Conservation (phyloP, 1,140 invertebrate genomes). For the Trissolcus basalis region DNA sequence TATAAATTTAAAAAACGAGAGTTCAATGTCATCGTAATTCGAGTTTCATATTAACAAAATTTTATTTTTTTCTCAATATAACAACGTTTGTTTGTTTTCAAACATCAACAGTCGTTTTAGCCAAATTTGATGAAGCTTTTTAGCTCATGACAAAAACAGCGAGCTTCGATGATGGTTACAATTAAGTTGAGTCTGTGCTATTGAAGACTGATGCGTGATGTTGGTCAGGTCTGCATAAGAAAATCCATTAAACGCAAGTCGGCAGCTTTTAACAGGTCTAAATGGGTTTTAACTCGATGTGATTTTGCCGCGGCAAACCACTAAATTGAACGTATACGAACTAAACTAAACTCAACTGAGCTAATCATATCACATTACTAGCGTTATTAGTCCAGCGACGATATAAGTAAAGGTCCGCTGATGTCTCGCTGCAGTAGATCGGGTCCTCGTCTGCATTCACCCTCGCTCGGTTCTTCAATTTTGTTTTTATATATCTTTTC, state of each 20-base stretch:
- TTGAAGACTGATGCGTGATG: too few relatives aligned
- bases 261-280: slow-evolving; percentile 72
- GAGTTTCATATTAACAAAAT: too few relatives aligned
- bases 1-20: too few relatives aligned
- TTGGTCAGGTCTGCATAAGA: slow-evolving; percentile 26
- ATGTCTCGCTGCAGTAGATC: slow-evolving; percentile 70
- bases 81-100: too few relatives aligned
- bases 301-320: slow-evolving; percentile 74
- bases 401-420: slow-evolving; percentile 75
- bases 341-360: slow-evolving; percentile 77
- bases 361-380: slow-evolving; percentile 77
- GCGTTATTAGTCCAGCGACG: slow-evolving; percentile 75
- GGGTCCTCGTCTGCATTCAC: slow-evolving; percentile 73
- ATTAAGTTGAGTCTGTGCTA: too few relatives aligned
- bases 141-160: too few relatives aligned
- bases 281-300: slow-evolving; percentile 75
- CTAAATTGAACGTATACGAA: slow-evolving; percentile 76
- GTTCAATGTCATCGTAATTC: too few relatives aligned
- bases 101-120: too few relatives aligned
- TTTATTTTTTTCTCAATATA: too few relatives aligned
- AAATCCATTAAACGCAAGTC: slow-evolving; percentile 62
- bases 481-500: slow-evolving; percentile 9
- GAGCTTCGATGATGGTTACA: too few relatives aligned
- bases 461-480: slow-evolving; percentile 61
- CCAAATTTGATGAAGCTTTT: too few relatives aligned